Base-by-base conservation (phyloP, 2,888 invertebrate genomes). In the Pollenia griseotomentosa region DNA sequence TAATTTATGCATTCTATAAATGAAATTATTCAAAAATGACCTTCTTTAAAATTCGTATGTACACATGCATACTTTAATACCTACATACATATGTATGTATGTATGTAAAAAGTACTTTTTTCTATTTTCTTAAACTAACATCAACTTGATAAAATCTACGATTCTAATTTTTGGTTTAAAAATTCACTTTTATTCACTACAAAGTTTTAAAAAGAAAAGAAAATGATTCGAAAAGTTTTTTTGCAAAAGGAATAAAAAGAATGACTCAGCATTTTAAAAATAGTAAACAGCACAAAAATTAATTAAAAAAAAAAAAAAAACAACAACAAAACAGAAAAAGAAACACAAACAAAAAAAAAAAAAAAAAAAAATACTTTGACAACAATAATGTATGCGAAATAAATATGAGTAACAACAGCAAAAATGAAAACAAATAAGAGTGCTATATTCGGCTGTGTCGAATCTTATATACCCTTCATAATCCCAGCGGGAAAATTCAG, bases 221-320 rank as follows among this genome's bases (percentile, higher is more conserved):
- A 82, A n/a, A 55, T 55, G n/a, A 57, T 75, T 53, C 48, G 65
- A 75, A 61, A 65, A 73, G 11, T 73, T 33, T 82, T 81, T 80
- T 48, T 75, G 46, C 59, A 55, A 55, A 63, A 73, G 73, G 19
- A 81, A 83, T 48, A 55, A 83, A 77, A 83, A 78, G 61, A 87
- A 89, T 93, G 93, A 93, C 93, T 93, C 93, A 93, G 93, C 93
- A 92, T 90, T 92, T 93, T 93, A 93, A 92, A 93, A 93, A 93
- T 93, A 93, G 93, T 93, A 93, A 93, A 93, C 92, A 93, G 90
- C 91, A 74, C 88, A 85, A 86, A 33, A 87, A 81, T 63, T 57
- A 59, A 66, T 46, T 33, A 53, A 80, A 55, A 82, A 48, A 57
- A 83, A 23, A 48, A 23, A 82, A 48, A 57, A 83, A 23, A 48